phyloP scores from a whole-genome alignment of 2,113 vertebrate genomes.

The Scortum barcoo region DNA sequence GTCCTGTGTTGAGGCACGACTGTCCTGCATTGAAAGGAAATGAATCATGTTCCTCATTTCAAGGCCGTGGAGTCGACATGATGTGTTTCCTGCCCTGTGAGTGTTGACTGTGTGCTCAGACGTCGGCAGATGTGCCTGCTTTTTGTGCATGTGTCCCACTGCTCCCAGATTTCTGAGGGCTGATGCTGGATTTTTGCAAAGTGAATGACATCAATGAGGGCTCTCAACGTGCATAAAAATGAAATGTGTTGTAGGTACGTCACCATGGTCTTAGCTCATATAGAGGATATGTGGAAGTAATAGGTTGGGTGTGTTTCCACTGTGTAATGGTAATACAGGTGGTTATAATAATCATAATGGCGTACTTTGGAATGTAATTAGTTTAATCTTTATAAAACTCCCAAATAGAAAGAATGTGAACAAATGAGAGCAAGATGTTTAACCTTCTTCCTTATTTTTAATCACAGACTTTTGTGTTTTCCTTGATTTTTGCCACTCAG shows the following conservation, averaged over 20 bases:
- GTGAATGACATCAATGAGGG: conserved; percentile 1
- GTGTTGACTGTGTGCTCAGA: conserved; percentile 57
- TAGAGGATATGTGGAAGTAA: neutral
- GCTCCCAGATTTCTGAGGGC: neutral
- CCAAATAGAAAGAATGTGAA: neutral
- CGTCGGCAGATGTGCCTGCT: conserved; percentile 63
- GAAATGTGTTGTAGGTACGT: neutral
- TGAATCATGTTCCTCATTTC: conserved; percentile 84
- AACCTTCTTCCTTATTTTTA: neutral
- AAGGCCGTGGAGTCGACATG: conserved; percentile 67
- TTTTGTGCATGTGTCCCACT: conserved; percentile 15
- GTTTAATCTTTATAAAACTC: conserved; percentile 1
- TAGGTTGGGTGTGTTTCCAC: conserved; percentile 21
- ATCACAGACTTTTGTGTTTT: neutral
- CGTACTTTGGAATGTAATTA: conserved; percentile 20
- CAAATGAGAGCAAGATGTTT: conserved; percentile 11
- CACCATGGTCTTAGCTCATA: conserved; percentile 31
- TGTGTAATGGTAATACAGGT: conserved; percentile 15
- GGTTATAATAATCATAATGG: conserved; percentile 24
- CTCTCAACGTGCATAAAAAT: neutral
- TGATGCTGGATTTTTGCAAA: conserved; percentile 18
- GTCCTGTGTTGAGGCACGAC: conserved; percentile 50
- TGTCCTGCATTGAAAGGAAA: conserved; percentile 74
- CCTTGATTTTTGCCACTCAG: neutral
- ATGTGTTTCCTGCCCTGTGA: conserved; percentile 75